Conservation (phyloP, 2,113 vertebrate genomes). For the Pandion haliaetus region DNA sequence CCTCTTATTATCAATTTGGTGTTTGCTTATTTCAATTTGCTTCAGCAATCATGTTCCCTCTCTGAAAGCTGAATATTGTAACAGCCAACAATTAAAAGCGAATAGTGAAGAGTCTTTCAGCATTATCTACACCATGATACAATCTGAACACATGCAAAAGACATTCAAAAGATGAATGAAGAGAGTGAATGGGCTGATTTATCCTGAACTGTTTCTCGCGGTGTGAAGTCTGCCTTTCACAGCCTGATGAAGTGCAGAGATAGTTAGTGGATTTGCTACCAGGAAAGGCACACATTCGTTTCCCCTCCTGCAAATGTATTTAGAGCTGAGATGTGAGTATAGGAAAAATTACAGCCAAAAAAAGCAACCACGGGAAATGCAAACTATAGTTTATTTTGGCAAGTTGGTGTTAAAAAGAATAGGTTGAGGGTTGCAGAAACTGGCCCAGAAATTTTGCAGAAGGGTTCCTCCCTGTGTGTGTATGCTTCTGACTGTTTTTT, state of each 20-base stretch:
- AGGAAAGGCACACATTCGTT: slow-evolving; percentile 10
- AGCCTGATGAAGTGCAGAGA: slow-evolving; percentile 35
- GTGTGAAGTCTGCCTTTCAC: slow-evolving; percentile 52
- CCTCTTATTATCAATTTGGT: neutral
- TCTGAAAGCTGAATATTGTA: neutral
- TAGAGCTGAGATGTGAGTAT: neutral
- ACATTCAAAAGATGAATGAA: slow-evolving; percentile 40
- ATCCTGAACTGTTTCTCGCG: neutral
- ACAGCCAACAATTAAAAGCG: neutral
- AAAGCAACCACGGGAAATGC: neutral
- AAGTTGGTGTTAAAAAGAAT: neutral
- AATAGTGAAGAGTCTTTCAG: neutral
- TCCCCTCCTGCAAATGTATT: neutral
- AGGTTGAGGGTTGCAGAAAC: neutral
- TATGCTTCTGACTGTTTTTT: neutral
- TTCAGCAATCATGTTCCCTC: neutral
- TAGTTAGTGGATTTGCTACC: slow-evolving; percentile 32
- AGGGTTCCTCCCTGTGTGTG: neutral
- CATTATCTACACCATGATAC: neutral
- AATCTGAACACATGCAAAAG: neutral
- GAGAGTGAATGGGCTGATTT: slow-evolving; percentile 4
- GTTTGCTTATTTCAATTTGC: neutral
- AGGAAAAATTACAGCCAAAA: neutral
- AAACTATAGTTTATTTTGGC: neutral
- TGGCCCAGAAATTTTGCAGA: neutral